Conservation (phyloP, 2,113 vertebrate genomes). For the Menidia beryllina region DNA sequence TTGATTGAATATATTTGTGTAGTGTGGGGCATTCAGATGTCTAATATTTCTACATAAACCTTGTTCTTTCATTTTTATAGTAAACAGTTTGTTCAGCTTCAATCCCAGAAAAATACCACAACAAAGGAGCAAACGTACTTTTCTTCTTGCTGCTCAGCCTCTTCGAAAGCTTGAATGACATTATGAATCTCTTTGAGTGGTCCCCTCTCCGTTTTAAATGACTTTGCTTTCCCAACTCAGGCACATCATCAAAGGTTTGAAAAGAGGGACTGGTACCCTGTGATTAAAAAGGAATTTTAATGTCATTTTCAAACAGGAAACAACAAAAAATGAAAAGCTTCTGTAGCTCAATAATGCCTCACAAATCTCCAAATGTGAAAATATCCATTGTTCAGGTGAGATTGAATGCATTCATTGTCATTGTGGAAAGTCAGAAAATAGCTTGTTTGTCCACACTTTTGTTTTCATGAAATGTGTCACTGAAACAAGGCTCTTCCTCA, state of each 20-base stretch:
- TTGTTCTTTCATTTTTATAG: background rate
- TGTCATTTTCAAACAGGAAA: background rate
- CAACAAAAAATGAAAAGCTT: conserved; percentile 7
- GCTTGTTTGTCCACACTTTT: conserved; percentile 3
- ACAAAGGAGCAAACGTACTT: conserved; percentile 53
- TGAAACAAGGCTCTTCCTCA: conserved; percentile 19
- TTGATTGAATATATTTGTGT: background rate
- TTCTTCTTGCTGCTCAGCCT: conserved; percentile 70
- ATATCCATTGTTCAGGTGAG: background rate
- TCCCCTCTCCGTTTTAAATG: conserved; percentile 5
- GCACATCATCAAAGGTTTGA: background rate
- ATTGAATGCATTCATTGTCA: conserved; percentile 6
- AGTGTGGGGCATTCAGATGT: no score
- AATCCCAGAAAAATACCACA: background rate
- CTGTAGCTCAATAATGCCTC: background rate
- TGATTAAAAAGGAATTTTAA: conserved; percentile 25
- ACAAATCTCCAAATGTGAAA: conserved; percentile 18
- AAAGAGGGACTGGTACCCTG: conserved; percentile 35
- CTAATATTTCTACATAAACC: background rate
- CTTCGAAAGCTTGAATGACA: conserved; percentile 61
- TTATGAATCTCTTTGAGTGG: conserved; percentile 28
- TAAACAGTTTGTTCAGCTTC: background rate
- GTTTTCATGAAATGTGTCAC: conserved; percentile 28
- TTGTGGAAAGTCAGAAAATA: conserved; percentile 16
- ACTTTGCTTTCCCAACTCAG: conserved; percentile 9